Evolutionary conservation across 2,797 vertebrate species (phyloP).

Genomic region (Spheniscus humboldti): DNA sequence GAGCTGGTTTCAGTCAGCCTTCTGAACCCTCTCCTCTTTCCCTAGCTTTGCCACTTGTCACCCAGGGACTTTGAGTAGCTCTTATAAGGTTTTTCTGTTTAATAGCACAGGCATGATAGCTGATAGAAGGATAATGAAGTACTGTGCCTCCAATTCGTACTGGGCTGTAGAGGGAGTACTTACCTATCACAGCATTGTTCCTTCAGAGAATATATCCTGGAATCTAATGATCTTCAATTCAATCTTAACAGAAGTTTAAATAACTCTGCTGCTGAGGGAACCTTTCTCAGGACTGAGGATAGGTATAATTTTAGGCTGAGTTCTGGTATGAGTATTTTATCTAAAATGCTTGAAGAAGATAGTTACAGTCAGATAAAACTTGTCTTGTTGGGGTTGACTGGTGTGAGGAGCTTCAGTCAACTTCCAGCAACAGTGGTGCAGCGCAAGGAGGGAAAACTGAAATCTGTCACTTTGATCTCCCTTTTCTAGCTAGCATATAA

Average conservation of each 20-base stretch:
- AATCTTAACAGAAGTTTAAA: not conserved
- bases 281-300: not conserved
- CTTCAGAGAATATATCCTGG: not conserved
- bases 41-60: not conserved
- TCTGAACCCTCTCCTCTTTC: not conserved
- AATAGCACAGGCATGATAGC: not conserved
- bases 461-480: not conserved
- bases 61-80: not conserved
- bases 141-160: not conserved
- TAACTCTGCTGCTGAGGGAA: not conserved
- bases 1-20: not conserved
- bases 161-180: not conserved
- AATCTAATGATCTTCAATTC: not conserved
- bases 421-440: not conserved
- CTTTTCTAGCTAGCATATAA: not conserved
- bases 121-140: not conserved
- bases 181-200: not conserved
- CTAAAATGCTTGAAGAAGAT: not conserved
- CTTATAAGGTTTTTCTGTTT: not conserved
- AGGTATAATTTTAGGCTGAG: not conserved
- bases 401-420: not conserved
- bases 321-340: not conserved
- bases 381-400: not conserved
- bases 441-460: not conserved
- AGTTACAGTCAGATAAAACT: not conserved